These are phyloP conservation scores for Phylloscopus trochilus DNA, from an alignment of 2,113 vertebrate species.

Conservation along the genomic window DNA sequence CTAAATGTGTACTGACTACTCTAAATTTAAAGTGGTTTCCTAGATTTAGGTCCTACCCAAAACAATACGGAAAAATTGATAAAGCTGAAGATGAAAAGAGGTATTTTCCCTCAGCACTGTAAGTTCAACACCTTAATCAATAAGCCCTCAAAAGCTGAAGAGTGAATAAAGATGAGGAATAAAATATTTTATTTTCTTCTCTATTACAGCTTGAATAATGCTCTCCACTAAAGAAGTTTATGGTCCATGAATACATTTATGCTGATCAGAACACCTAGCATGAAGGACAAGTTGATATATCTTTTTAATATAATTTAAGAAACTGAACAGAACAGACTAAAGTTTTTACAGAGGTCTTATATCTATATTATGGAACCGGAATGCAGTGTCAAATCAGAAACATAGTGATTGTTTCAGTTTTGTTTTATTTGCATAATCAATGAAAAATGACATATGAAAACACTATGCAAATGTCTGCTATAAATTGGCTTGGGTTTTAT, in stretches of 20 bases:
- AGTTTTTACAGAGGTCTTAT: background rate
- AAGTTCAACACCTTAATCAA: background rate
- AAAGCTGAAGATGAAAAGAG: conserved; percentile 8
- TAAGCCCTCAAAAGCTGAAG: background rate
- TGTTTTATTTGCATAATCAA: background rate
- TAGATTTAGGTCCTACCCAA: background rate
- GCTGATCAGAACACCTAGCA: background rate
- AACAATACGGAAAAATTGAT: background rate
- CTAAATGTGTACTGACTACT: background rate
- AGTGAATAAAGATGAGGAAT: conserved; percentile 31
- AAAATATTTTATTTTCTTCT: conserved; percentile 49
- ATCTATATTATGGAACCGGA: background rate
- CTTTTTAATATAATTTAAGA: conserved; percentile 31
- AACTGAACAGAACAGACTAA: background rate
- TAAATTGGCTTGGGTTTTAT: background rate
- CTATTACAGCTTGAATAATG: conserved; percentile 25
- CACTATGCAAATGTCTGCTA: conserved; percentile 7
- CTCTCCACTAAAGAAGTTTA: conserved; percentile 2
- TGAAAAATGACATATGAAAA: background rate
- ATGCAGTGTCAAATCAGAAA: background rate
- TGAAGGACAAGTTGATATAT: conserved; percentile 38
- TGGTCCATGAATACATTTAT: conserved; percentile 5
- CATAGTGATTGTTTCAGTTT: background rate
- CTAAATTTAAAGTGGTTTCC: background rate
- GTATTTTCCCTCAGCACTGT: background rate